A percentile compares a stretch with the other conserved stretches of the same genome.
These are phyloP conservation scores for Callinectes sapidus DNA, from an alignment of 2,888 invertebrate genomes.

Conservation along the genomic window DNA sequence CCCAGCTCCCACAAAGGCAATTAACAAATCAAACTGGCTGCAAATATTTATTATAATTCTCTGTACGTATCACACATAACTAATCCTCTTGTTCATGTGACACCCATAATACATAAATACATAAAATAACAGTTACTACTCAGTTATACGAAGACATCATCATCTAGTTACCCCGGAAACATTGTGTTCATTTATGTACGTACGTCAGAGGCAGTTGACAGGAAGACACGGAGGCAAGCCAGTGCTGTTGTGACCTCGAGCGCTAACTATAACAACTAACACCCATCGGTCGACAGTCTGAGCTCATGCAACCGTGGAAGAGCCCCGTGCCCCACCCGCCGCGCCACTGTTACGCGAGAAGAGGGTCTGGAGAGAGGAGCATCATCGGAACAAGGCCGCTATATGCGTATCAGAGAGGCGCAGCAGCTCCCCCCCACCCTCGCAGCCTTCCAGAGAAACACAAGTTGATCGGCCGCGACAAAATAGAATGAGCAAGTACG, in stretches of 20 bases:
- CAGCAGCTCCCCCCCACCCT: neutral
- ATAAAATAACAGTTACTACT: conserved; percentile 31
- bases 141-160: conserved; percentile 34
- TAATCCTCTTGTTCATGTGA: conserved; percentile 24
- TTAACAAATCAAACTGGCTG: neutral
- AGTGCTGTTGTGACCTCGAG: neutral
- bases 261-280: neutral
- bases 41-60: conserved; percentile 49
- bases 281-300: neutral
- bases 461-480: neutral
- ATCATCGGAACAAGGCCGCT: neutral
- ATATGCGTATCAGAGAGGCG: neutral
- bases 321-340: neutral
- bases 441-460: neutral
- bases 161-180: conserved; percentile 22
- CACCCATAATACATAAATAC: conserved; percentile 34
- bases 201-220: conserved; percentile 19
- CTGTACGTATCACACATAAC: conserved; percentile 43
- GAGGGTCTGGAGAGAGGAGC: neutral
- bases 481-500: neutral
- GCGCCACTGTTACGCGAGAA: neutral
- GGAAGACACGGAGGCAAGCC: conserved; percentile 31
- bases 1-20: neutral
- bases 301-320: neutral
- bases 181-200: conserved; percentile 13